Evolutionary conservation across 2,888 invertebrate genomes (phyloP).

Genomic region (Cheilosia pagana): DNA sequence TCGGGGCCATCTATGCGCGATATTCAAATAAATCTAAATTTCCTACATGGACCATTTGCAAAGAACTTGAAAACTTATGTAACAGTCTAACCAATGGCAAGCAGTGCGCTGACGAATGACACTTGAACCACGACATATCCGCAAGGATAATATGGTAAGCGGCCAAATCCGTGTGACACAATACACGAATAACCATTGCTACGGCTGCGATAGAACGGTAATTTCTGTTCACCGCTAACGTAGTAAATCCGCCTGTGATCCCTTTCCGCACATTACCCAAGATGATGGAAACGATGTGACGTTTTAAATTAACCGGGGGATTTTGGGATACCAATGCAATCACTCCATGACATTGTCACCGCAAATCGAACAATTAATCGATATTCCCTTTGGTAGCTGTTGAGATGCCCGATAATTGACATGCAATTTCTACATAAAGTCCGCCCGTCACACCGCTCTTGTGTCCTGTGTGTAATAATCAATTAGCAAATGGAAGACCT

Average conservation of each 20-base stretch:
- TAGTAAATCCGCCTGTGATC: background rate
- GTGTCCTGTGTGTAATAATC: constrained; percentile 46
- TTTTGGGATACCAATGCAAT: constrained; percentile 42
- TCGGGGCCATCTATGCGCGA: too few relatives aligned
- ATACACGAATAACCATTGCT: too few relatives aligned
- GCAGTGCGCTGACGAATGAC: too few relatives aligned
- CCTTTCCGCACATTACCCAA: background rate
- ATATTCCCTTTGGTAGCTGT: constrained; percentile 35
- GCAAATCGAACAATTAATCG: constrained; percentile 21
- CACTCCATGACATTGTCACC: constrained; percentile 32
- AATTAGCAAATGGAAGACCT: constrained; percentile 71
- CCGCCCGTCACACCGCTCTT: constrained; percentile 1
- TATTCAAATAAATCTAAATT: too few relatives aligned
- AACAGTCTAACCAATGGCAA: too few relatives aligned
- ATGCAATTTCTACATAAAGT: constrained; percentile 21
- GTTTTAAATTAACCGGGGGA: constrained; percentile 47
- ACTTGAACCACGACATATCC: too few relatives aligned
- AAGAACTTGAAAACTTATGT: too few relatives aligned
- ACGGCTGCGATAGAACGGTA: too few relatives aligned
- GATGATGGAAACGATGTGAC: constrained; percentile 33
- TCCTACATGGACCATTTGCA: too few relatives aligned
- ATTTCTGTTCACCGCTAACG: background rate
- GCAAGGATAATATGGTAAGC: too few relatives aligned
- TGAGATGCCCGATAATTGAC: constrained; percentile 32
- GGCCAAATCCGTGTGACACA: too few relatives aligned